These are phyloP conservation scores for Drosophila nigricruria DNA, from an alignment of 2,888 invertebrate genomes.

Conservation along the genomic window DNA sequence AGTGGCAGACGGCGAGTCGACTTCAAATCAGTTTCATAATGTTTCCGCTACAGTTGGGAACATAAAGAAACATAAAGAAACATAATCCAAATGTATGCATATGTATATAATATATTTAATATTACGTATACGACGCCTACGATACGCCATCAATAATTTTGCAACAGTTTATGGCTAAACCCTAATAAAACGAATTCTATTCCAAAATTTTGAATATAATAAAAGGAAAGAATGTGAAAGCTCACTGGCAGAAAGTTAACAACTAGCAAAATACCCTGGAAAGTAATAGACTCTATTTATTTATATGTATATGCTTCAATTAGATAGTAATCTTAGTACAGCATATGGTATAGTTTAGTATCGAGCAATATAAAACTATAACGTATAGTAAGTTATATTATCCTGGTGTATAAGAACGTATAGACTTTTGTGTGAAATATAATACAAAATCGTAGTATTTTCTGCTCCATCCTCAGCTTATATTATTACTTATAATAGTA, in stretches of 20 bases:
- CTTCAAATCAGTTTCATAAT: slow-evolving; percentile 63
- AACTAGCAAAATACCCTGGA: slow-evolving; percentile 1
- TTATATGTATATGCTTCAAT: too few relatives aligned
- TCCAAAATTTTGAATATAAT: slow-evolving; percentile 25
- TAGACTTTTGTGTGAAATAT: too few relatives aligned
- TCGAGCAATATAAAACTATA: too few relatives aligned
- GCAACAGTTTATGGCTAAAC: slow-evolving; percentile 44
- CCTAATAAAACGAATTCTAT: slow-evolving; percentile 53
- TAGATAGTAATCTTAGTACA: too few relatives aligned
- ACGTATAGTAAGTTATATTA: too few relatives aligned
- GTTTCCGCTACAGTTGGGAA: slow-evolving; percentile 56
- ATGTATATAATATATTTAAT: slow-evolving; percentile 24
- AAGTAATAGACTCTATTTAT: neutral
- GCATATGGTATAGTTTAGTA: too few relatives aligned
- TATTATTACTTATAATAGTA: too few relatives aligned
- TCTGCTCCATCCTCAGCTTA: too few relatives aligned
- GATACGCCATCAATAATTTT: slow-evolving; percentile 64
- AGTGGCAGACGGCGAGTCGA: slow-evolving; percentile 60
- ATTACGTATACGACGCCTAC: slow-evolving; percentile 72
- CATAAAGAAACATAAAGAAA: slow-evolving; percentile 5
- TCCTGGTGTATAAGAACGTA: too few relatives aligned
- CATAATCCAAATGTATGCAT: slow-evolving; percentile 2
- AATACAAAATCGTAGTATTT: too few relatives aligned
- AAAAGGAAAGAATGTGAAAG: neutral
- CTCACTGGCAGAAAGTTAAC: neutral